Conservation (phyloP, 2,113 vertebrate genomes). For the Hyla sarda region DNA sequence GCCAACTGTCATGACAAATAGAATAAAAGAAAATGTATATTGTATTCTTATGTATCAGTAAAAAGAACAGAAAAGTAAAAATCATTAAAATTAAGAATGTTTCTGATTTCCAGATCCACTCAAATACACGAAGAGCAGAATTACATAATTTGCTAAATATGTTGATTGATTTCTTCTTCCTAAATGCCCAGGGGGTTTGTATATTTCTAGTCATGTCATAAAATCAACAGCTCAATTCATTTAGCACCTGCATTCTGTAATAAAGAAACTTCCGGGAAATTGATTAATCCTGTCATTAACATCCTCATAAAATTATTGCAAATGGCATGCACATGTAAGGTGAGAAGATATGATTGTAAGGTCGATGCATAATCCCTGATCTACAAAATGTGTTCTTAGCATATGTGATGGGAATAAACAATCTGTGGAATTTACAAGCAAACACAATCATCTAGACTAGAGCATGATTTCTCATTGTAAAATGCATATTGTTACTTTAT, state of each 20-base stretch:
- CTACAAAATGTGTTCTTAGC: not conserved
- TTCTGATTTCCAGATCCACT: constrained; percentile 69
- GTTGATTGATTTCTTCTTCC: constrained; percentile 68
- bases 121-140: constrained; percentile 77
- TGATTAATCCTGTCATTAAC: constrained; percentile 57
- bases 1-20: too few species aligned
- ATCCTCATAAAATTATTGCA: constrained; percentile 54
- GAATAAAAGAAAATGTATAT: not conserved
- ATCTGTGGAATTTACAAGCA: not conserved
- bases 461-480: not conserved
- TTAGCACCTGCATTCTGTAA: constrained; percentile 62
- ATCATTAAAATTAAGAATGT: not conserved
- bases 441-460: too few species aligned
- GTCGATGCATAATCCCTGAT: constrained; percentile 35
- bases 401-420: not conserved
- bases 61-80: not conserved
- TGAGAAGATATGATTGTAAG: constrained; percentile 22
- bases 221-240: constrained; percentile 66
- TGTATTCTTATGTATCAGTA: not conserved
- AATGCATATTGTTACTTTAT: not conserved
- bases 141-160: constrained; percentile 73
- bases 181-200: constrained; percentile 64
- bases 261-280: constrained; percentile 61
- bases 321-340: not conserved
- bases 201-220: constrained; percentile 67